Evolutionary conservation across 2,797 vertebrate species (phyloP), one percentile per base, ranked within the genome.

Genomic region (Jordanella pulchra): DNA sequence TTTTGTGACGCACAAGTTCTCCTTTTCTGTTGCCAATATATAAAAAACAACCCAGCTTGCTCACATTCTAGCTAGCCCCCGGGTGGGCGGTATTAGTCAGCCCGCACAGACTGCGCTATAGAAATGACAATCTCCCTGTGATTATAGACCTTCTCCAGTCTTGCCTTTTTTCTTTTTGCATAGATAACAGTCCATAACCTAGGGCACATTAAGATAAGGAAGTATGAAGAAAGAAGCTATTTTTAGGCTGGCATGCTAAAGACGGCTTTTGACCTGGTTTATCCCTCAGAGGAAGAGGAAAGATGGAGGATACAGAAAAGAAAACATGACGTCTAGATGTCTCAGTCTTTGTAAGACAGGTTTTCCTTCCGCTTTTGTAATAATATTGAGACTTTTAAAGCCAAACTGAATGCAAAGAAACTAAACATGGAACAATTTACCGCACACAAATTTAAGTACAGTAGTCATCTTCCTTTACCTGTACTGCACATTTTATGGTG

Each of bases 201-300:
- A 63, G 61, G 76, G 87, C 80, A 58, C 72, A 86, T 91, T 85
- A 61, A 85, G 82, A 75, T 72, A 75, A 72, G 74, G 71, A 83
- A 80, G 85, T 77, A 76, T 87, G 82, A 86, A 82, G 81, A 80
- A 79, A 64, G 4, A 32, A 69, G 85, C 86, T 92, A 91, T 91
- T 92, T 91, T 88, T 83, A 85, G 91, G 82, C 81, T 86, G 80
- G 83, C 83, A 87, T 84, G 84, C 77, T 82, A 75, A 87, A 87
- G 88, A 84, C 87, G 88, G 85, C 84, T 86, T 86, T 91, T 91
- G 90, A 90, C 89, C 89, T 88, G 87, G 73, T 91, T 93, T 91
- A 84, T 90, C 80, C 86, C 86, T 88, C 80, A 77, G 67, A 80
- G 73, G 65, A 69, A 70, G 50, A 71, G 48, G 69, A 80, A 77